phyloP scores from a whole-genome alignment of 2,797 vertebrate species.

The Streptopelia turtur region DNA sequence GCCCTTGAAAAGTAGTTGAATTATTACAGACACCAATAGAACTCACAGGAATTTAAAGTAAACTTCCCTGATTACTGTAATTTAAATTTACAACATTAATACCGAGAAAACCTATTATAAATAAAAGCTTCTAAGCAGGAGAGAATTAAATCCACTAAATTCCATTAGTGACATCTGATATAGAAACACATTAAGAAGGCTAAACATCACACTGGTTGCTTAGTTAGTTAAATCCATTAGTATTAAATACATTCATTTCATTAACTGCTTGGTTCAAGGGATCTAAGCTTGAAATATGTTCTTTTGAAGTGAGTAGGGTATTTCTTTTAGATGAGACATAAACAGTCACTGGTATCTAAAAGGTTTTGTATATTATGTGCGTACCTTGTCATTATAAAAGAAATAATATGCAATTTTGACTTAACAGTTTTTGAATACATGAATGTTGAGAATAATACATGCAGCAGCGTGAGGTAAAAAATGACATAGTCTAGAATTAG shows the following conservation, averaged over 20 bases:
- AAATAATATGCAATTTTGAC: background rate
- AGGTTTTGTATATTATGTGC: background rate
- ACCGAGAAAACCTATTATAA: constrained; percentile 47
- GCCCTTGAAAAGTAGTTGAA: background rate
- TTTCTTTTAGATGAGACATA: background rate
- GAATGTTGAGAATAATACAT: background rate
- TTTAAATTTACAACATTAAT: constrained; percentile 50
- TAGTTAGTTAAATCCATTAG: constrained; percentile 44
- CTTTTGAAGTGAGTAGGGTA: background rate
- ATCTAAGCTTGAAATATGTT: background rate
- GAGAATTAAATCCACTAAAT: constrained; percentile 55
- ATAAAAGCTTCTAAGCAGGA: constrained; percentile 56
- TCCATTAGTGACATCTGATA: constrained; percentile 55
- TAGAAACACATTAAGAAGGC: constrained; percentile 45
- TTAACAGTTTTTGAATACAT: background rate
- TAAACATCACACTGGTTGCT: constrained; percentile 19
- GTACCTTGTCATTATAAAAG: background rate
- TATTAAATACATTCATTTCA: constrained; percentile 37
- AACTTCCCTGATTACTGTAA: constrained; percentile 49
- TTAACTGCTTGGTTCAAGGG: background rate
- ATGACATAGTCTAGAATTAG: background rate
- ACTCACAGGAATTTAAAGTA: constrained; percentile 22
- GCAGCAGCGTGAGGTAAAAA: background rate
- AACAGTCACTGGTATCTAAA: background rate
- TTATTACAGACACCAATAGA: constrained; percentile 22